phyloP scores from a whole-genome alignment of 2,113 vertebrate species.

The Riparia riparia region DNA sequence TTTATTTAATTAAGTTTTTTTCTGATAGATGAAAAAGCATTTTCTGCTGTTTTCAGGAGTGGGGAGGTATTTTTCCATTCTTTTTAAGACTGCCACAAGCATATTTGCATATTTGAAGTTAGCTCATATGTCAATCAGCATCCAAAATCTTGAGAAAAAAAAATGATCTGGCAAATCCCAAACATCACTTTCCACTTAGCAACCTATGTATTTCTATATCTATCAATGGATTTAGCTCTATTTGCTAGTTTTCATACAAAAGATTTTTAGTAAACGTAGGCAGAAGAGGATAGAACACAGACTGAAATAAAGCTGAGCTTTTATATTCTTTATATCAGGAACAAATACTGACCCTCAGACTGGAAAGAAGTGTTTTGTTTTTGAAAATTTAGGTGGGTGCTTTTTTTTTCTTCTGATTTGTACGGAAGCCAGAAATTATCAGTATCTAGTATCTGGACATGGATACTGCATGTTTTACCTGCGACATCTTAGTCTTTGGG shows the following conservation, averaged over 20 bases:
- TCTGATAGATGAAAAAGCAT: not conserved
- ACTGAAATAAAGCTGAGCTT: not conserved
- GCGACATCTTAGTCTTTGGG: not conserved
- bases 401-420: not conserved
- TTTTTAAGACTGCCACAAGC: not conserved
- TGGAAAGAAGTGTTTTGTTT: not conserved
- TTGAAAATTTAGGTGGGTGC: rapidly evolving
- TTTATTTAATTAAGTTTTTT: not conserved
- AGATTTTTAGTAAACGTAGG: not conserved
- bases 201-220: not conserved
- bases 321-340: not conserved
- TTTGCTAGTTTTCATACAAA: not conserved
- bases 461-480: not conserved
- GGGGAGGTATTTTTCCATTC: not conserved
- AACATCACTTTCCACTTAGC: not conserved
- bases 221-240: not conserved
- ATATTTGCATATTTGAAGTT: not conserved
- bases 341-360: not conserved
- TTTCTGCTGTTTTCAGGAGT: not conserved
- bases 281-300: not conserved
- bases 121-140: not conserved
- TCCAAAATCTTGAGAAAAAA: not conserved
- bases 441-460: not conserved
- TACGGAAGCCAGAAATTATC: not conserved
- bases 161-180: not conserved